Base-by-base conservation (phyloP, 1,140 invertebrate genomes). In the Atta texana region DNA sequence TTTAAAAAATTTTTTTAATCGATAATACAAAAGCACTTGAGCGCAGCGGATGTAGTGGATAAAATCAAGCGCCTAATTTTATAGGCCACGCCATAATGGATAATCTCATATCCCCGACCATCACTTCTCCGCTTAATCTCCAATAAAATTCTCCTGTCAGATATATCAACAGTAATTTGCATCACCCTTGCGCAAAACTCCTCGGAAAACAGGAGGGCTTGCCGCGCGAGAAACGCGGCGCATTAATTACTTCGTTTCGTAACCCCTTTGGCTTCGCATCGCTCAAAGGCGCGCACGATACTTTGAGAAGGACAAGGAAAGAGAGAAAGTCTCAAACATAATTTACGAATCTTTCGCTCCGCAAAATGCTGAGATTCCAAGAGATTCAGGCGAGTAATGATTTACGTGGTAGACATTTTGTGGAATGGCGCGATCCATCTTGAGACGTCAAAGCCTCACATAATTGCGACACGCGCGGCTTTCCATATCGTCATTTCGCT, bases 231-330 rank as follows among this genome's bases (percentile, higher is more conserved):
- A 49, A 72, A 21, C 69, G 55, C 24, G 39, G 39, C 55, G 80
- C 80, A 84, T 84, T 84, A 84, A 84, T 84, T 84, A 84, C 80
- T 84, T 74, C 69, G 80, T 84, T 75, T 84, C 44, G 57, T 49
- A 57, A 81, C 51, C 51, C 34, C 39, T 84, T 84, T 84, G 53
- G 12, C 68, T 53, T 53, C 12, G 64, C n/a, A 34, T 68, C 57
- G 61, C 51, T 76, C 82, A 76, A 85, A 85, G 82, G 74, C 59
- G 39, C 53, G 53, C 18, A n/a, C 55, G 18, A 76, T 78, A 85
- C 21, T 21, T 55, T 14, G 49, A 12, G 16, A 28, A 14, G 7
- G 21, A 28, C 5, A 39, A 24, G 14, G 28, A 18, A 24, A 55
- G 71, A 21, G 39, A 39, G 63, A 66, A 78, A 85, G 53, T 78